Conservation (phyloP, 1,140 invertebrate species). For the Caenorhabditis latens region DNA sequence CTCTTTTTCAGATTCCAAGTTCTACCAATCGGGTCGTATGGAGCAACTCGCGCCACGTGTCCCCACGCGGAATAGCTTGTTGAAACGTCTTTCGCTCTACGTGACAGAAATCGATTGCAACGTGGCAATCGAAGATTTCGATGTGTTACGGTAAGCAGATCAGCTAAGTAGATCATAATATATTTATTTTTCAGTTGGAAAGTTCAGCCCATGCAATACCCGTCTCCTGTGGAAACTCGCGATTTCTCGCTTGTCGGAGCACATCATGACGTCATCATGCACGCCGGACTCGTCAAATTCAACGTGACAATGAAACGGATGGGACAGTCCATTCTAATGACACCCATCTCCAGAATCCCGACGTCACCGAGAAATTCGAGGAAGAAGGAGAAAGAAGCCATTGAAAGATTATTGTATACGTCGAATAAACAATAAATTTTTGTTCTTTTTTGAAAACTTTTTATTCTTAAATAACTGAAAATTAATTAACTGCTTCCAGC, state of each 20-base stretch:
- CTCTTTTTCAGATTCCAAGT: constrained; percentile 13
- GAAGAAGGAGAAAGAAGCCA: too few species aligned
- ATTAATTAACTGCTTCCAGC: too few species aligned
- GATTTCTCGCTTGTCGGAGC: constrained; percentile 90
- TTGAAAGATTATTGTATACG: too few species aligned
- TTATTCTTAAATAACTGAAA: neutral
- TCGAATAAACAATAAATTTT: too few species aligned
- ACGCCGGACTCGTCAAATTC: constrained; percentile 85
- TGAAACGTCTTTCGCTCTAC: constrained; percentile 84
- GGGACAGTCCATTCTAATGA: constrained; percentile 55
- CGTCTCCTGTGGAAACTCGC: constrained; percentile 87
- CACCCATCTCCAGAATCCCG: constrained; percentile 59
- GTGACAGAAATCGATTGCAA: constrained; percentile 84
- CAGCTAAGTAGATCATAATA: too few species aligned
- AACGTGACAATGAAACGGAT: constrained; percentile 30
- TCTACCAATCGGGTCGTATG: constrained; percentile 13
- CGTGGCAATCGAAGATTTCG: constrained; percentile 76
- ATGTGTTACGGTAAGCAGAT: constrained; percentile 80
- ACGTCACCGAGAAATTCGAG: neutral
- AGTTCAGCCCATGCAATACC: constrained; percentile 73
- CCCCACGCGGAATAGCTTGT: neutral
- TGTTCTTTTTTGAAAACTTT: neutral
- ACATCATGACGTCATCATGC: constrained; percentile 91
- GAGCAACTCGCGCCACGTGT: neutral
- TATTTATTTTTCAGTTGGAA: constrained; percentile 83